Conservation (phyloP, 2,888 invertebrate genomes). For the Eupithecia dodoneata region DNA sequence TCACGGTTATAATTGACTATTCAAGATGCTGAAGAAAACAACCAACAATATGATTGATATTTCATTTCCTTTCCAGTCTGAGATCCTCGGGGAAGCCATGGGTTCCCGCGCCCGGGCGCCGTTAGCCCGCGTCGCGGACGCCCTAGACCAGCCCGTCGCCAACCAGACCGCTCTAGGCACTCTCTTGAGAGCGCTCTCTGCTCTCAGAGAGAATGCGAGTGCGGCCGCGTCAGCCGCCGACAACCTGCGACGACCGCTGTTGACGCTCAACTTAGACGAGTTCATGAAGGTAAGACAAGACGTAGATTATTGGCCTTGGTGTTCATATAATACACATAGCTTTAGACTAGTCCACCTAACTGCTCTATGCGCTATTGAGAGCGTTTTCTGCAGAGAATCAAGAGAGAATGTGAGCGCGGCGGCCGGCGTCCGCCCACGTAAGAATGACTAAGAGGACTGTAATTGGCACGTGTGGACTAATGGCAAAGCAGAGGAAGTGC, state of each 20-base stretch:
- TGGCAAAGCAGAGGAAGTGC: too few relatives aligned
- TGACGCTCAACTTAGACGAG: constrained; percentile 87
- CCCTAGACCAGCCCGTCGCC: constrained; percentile 89
- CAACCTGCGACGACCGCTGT: constrained; percentile 89
- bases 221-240: constrained; percentile 90
- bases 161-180: constrained; percentile 91
- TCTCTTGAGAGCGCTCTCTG: constrained; percentile 87
- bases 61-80: constrained; percentile 83
- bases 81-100: constrained; percentile 89
- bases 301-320: not conserved
- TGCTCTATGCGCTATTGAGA: not conserved
- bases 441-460: too few relatives aligned
- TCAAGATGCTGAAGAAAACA: not conserved
- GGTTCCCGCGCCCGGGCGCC: constrained; percentile 88
- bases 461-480: too few relatives aligned
- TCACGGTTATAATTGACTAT: too few relatives aligned
- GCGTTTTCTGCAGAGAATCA: not conserved
- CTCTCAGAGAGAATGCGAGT: constrained; percentile 89
- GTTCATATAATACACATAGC: not conserved
- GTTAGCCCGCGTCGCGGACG: constrained; percentile 88
- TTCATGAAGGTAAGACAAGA: constrained; percentile 69
- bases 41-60: not conserved
- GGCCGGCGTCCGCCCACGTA: constrained; percentile 85
- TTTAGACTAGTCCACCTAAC: not conserved
- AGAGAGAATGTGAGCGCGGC: constrained; percentile 52